Evolutionary conservation across 2,113 vertebrate species (phyloP).

Genomic region (Crocuta crocuta): DNA sequence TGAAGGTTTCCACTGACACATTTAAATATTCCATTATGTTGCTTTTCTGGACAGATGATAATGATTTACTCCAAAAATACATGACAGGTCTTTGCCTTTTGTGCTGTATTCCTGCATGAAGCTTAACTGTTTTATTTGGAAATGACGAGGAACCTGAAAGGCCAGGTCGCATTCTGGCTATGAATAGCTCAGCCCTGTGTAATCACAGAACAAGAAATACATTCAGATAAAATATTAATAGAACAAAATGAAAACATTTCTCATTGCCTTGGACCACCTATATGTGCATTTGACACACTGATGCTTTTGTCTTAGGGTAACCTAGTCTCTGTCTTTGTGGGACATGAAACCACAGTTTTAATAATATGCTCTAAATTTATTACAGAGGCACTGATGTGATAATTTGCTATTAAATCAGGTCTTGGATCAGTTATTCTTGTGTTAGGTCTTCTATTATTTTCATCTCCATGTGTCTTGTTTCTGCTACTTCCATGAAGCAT

Average conservation of each 20-base stretch:
- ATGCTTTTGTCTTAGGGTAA: neutral
- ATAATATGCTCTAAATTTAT: neutral
- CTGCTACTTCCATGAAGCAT: neutral
- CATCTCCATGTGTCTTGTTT: neutral
- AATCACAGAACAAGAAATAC: slow-evolving; percentile 38
- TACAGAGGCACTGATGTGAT: neutral
- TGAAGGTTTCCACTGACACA: slow-evolving; percentile 35
- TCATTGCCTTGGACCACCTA: slow-evolving; percentile 46
- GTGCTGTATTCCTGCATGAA: slow-evolving; percentile 11
- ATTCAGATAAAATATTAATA: slow-evolving; percentile 65
- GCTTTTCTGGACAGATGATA: slow-evolving; percentile 12
- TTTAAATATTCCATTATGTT: slow-evolving; percentile 43
- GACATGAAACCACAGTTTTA: slow-evolving; percentile 26
- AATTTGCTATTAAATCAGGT: neutral
- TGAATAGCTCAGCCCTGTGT: slow-evolving; percentile 31
- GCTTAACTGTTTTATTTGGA: slow-evolving; percentile 61
- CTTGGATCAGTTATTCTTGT: slow-evolving; percentile 26
- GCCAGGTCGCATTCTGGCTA: neutral
- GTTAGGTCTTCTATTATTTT: slow-evolving; percentile 55
- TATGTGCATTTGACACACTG: neutral
- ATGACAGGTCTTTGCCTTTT: neutral
- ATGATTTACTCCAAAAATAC: slow-evolving; percentile 47
- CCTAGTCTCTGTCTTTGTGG: slow-evolving; percentile 54
- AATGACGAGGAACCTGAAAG: slow-evolving; percentile 39
- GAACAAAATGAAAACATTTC: slow-evolving; percentile 50